Evolutionary conservation across 2,113 vertebrate genomes (phyloP), one percentile per base, ranked within the genome.

Genomic region (Regulus satrapa): DNA sequence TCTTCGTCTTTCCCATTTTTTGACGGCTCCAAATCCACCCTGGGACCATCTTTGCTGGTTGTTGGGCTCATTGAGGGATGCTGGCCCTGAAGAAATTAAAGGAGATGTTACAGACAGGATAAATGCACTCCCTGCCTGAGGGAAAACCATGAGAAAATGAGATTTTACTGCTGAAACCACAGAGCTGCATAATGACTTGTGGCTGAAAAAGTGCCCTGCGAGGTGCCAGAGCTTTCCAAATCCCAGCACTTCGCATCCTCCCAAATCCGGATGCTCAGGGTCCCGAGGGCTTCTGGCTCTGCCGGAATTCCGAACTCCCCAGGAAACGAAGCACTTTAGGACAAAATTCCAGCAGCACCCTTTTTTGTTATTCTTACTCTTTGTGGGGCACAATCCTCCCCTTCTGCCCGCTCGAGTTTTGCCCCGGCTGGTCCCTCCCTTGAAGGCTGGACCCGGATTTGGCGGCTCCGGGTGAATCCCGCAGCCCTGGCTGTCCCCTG

Each of bases 401-500:
- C 12, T 80, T n/a, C 26, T 59, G 17, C 32, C 23, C 11, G 19
- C 8, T 59, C 63, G 10, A 0, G 19, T 38, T 56, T 54, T 16
- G 19, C 16, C 41, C 62, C 5, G 0, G 52, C 51, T 8, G 20
- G 1, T 46, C 19, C 10, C 84, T 88, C 40, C 13, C 12, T 13
- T 3, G 31, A 19, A n/a, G n/a, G n/a, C n/a, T n/a, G n/a, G n/a
- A n/a, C n/a, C n/a, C n/a, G n/a, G n/a, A n/a, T n/a, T 76, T 69
- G 83, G 94, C 75, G 61, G 12, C 68, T 29, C 31, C 4, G 63
- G 59, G 69, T 18, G 88, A 18, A 9, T 48, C 36, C 10, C 43
- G 88, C 81, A 61, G 4, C 94, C 94, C 85, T 71, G 89, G 54
- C 45, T 61, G 75, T 94, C 86, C 95, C 93, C 95, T 75, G 83